phyloP scores from a whole-genome alignment of 2,113 vertebrate genomes.

The Cromileptes altivelis region DNA sequence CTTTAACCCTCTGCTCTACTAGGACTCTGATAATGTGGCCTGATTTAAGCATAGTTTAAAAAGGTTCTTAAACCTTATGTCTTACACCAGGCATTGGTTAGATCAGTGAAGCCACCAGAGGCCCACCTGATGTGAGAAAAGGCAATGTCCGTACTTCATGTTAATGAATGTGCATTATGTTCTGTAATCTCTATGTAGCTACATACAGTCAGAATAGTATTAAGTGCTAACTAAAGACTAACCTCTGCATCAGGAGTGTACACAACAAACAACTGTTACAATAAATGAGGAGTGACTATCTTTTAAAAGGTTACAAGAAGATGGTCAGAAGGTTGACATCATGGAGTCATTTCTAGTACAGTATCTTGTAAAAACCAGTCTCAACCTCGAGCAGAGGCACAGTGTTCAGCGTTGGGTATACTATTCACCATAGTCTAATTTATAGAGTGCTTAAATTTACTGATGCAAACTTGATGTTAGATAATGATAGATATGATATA shows the following conservation, averaged over 20 bases:
- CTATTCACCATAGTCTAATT: neutral
- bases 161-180: neutral
- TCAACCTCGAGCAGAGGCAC: neutral
- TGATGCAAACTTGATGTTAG: neutral
- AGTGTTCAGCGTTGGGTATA: neutral
- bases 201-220: neutral
- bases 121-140: conserved; percentile 17
- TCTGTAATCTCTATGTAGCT: neutral
- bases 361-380: neutral
- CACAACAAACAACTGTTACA: neutral
- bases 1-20: neutral
- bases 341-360: neutral
- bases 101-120: conserved; percentile 12
- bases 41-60: neutral
- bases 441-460: neutral
- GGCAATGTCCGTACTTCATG: neutral
- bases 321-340: neutral
- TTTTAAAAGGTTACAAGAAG: neutral
- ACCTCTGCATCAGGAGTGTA: conserved; percentile 18
- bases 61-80: neutral
- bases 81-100: neutral
- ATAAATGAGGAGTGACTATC: conserved; percentile 5
- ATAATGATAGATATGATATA: too few relatives aligned
- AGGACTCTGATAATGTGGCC: neutral
- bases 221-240: neutral